Base-by-base conservation (phyloP, 92 coral and sea anemone species). In the Heteractis magnifica region DNA sequence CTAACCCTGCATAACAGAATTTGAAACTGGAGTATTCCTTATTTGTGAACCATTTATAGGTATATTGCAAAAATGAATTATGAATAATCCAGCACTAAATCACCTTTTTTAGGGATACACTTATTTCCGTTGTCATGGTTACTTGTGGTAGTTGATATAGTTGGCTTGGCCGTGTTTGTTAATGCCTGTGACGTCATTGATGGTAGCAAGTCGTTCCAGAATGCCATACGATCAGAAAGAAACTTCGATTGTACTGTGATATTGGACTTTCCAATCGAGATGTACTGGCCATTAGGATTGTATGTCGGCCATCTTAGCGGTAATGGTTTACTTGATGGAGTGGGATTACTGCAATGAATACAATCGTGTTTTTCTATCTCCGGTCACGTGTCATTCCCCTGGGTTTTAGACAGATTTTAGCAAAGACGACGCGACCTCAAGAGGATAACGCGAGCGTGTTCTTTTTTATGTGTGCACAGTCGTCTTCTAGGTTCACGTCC, bases 171-270 rank as follows among this genome's bases (percentile, higher is more conserved):
- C 4, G 86, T 52, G 73, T 41, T 72, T 41, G 50, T 52, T 56
- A 72, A 52, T 21, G 74, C 58, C 72, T 82, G 79, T 56, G 62
- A 41, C 55, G 52, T 49, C 58, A 85, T 50, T 0, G 88, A 85
- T 0, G 83, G 88, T 65, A 78, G 34, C 44, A 85, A 62, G 9
- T 50, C 60, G 51, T 85, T 85, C 88, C 88, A 85, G 65, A 85
- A 72, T 52, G 83, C 72, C 77, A 85, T 56, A 8, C 88, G 88
- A 23, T 76, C 70, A 76, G 88, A 49, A 75, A 78, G 23, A 56
- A 85, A 72, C 26, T 77, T 68, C 0, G 77, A 60, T 64, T 78
- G 65, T 26, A 65, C 78, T 4, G 81, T 51, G 50, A 71, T 64
- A 34, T 71, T 65, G 4, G 82, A 68, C 73, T 26, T 50, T 52